phyloP scores from a whole-genome alignment of 2,888 invertebrate species.

The Phanerotoma sp. region DNA sequence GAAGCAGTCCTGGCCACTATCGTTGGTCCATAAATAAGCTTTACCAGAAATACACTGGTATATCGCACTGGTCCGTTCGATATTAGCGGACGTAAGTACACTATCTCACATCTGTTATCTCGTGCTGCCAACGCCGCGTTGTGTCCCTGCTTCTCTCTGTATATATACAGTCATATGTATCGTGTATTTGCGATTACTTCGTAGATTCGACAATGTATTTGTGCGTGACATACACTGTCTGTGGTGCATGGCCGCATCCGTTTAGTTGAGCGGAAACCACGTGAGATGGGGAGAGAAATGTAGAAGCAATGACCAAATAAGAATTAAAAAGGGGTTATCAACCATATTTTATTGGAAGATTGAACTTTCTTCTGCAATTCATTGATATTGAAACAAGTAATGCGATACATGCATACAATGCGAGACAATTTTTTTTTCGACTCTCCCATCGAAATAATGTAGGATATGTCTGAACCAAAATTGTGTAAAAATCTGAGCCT shows the following conservation, averaged over 20 bases:
- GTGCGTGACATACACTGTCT: neutral
- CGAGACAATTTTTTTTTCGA: too few relatives aligned
- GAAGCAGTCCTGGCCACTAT: conserved; percentile 41
- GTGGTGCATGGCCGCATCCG: conserved; percentile 13
- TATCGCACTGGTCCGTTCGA: conserved; percentile 38
- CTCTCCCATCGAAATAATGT: too few relatives aligned
- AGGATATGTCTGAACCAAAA: too few relatives aligned
- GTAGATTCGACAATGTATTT: conserved; percentile 1
- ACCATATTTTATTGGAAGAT: neutral
- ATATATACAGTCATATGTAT: too few relatives aligned
- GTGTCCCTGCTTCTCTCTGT: too few relatives aligned
- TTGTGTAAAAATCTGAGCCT: too few relatives aligned
- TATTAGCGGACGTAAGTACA: conserved; percentile 40
- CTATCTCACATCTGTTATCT: conserved; percentile 46
- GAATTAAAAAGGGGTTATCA: neutral
- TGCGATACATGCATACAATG: too few relatives aligned
- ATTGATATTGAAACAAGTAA: too few relatives aligned
- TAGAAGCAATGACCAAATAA: neutral
- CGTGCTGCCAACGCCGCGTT: conserved; percentile 21
- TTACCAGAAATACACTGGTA: conserved; percentile 46
- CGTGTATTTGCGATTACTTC: conserved; percentile 11
- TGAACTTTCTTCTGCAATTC: too few relatives aligned
- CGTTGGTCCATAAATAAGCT: conserved; percentile 47
- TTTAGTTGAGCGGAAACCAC: conserved; percentile 19
- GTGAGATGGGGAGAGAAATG: neutral